Conservation (phyloP, 1,140 invertebrate species). For the Ips nitidus region DNA sequence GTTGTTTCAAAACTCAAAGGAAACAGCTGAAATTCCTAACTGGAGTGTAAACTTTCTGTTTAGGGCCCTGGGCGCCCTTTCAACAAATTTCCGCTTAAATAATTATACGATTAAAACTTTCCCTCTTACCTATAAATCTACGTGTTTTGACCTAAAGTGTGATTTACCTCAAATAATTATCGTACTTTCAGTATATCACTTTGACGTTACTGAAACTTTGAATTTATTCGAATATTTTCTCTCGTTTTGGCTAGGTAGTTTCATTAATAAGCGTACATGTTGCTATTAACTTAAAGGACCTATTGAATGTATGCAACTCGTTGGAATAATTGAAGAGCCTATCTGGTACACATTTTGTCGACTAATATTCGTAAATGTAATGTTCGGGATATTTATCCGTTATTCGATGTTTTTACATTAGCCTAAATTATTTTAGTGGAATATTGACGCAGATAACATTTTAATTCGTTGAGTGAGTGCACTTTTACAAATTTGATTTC, state of each 20-base stretch:
- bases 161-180: slow-evolving; percentile 7
- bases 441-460: too few species aligned
- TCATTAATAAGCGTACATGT: too few species aligned
- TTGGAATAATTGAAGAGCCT: too few species aligned
- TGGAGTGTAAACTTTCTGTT: slow-evolving; percentile 10
- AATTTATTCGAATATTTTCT: background rate
- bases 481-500: too few species aligned
- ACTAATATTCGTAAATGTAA: too few species aligned
- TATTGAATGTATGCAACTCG: too few species aligned
- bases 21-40: background rate
- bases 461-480: too few species aligned
- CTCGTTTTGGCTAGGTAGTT: background rate
- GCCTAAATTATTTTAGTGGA: too few species aligned
- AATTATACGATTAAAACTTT: slow-evolving; percentile 13
- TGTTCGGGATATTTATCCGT: too few species aligned
- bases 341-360: too few species aligned
- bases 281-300: too few species aligned
- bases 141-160: slow-evolving; percentile 1
- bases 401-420: too few species aligned
- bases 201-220: slow-evolving; percentile 5
- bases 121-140: slow-evolving; percentile 12
- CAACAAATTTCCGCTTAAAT: slow-evolving; percentile 17
- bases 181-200: slow-evolving; percentile 6
- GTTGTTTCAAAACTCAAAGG: background rate
- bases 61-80: slow-evolving; percentile 8